Conservation (phyloP, 2,797 vertebrate genomes). For the Malacoraja senta region DNA sequence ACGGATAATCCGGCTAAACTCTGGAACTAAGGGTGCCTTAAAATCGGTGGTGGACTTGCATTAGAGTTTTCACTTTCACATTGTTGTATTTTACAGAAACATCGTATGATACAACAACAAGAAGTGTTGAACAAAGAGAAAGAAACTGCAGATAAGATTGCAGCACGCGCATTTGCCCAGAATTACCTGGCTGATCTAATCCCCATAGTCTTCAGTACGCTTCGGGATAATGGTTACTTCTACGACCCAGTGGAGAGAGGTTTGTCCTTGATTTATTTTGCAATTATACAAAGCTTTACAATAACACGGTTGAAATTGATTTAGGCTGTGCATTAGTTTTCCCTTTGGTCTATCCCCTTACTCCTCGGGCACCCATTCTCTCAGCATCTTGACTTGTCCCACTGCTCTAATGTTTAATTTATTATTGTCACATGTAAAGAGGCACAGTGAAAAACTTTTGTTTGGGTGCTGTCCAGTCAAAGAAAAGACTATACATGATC, state of each 20-base stretch:
- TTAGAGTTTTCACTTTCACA: neutral
- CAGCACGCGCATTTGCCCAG: slow-evolving; percentile 68
- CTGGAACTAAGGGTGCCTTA: too few relatives aligned
- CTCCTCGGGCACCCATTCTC: neutral
- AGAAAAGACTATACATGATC: too few relatives aligned
- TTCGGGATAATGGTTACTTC: slow-evolving; percentile 75
- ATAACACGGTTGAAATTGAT: neutral
- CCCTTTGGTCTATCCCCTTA: neutral
- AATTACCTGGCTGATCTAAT: slow-evolving; percentile 73
- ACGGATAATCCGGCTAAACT: too few relatives aligned
- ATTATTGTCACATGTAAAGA: neutral
- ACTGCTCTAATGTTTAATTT: neutral
- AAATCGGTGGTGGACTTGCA: neutral
- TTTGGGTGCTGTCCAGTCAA: too few relatives aligned
- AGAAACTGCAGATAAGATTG: slow-evolving; percentile 74
- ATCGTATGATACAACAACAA: slow-evolving; percentile 67
- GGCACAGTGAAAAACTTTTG: too few relatives aligned
- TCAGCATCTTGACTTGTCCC: neutral
- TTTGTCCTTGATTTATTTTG: slow-evolving; percentile 46
- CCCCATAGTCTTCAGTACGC: slow-evolving; percentile 67
- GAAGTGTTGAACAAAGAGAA: slow-evolving; percentile 60
- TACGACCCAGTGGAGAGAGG: slow-evolving; percentile 79
- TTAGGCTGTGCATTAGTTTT: neutral
- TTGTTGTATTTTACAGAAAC: slow-evolving; percentile 56
- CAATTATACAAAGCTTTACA: neutral